Base-by-base conservation (phyloP, 2,888 invertebrate species). In the Ochlodes sylvanus region DNA sequence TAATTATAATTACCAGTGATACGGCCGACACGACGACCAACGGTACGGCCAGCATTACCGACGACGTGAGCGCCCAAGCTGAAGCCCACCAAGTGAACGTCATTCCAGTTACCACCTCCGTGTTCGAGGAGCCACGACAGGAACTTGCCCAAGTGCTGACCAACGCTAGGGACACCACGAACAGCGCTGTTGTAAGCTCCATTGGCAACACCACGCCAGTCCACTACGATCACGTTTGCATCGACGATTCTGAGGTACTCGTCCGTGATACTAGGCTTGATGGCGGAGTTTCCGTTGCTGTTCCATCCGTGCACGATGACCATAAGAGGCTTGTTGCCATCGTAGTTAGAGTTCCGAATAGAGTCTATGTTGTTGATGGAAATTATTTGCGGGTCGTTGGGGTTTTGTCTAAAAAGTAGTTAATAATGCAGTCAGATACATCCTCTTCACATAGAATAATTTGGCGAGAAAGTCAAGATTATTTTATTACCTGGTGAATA, bases 21-120 rank as follows among this genome's bases (percentile, higher is more conserved):
- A 64, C 85, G 79, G 52, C 72, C 77, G 17, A 78, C 78, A 66
- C 75, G 76, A 27, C 85, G 80, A 6, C 76, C 75, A 6, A 79
- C 72, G 27, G 72, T 73, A 32, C 85, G 79, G 0, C 85, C 85
- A 56, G 83, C 82, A 44, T 80, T 81, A 0, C 85, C 87, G 21
- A 82, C 85, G 1, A 85, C 57, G 65, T 88, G 87, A 21, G 83
- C 85, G 3, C 88, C 88, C 63, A 87, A 75, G 63, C 86, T 85
- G 76, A 84, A 84, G 4, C 88, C 88, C 9, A 84, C 76, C 3
- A 87, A 67, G 66, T 88, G 88, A 63, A 86, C 77, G 9, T 70
- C 70, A n/a, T 70, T 69, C 38, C 71, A 77, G 0, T 74, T 67
- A 7, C 74, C 76, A 0, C 83, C 84, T 17, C 79, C 77, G 3